Percentiles rank a stretch among this genome's conserved stretches.
phyloP scores from a whole-genome alignment of 35 echinoderm and acorn worm species.

The Ptychodera flava region DNA sequence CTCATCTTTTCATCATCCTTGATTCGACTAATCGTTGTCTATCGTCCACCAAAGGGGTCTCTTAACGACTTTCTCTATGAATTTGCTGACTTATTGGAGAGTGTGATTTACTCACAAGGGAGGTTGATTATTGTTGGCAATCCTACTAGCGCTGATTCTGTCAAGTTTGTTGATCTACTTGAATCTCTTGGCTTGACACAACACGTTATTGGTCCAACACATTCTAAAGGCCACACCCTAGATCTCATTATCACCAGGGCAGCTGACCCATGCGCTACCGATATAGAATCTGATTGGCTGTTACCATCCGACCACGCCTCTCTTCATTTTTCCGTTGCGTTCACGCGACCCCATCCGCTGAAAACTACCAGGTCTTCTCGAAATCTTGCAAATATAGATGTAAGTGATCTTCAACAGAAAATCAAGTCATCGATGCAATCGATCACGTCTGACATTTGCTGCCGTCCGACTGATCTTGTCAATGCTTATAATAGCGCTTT shows the following conservation, averaged over 20 bases:
- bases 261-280: neutral
- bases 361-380: neutral
- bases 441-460: no score
- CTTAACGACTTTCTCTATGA: neutral
- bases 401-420: neutral
- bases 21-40: neutral
- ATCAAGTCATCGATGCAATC: neutral
- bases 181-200: constrained; percentile 17
- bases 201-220: constrained; percentile 37
- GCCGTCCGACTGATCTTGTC: no score
- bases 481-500: no score
- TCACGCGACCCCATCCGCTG: neutral
- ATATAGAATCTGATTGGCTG: neutral
- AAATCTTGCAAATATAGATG: neutral
- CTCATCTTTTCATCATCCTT: neutral
- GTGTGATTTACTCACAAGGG: neutral
- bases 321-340: neutral
- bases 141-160: constrained; percentile 40
- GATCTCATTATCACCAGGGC: constrained; percentile 50
- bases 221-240: constrained; percentile 39
- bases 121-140: constrained; percentile 37
- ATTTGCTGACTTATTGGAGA: neutral
- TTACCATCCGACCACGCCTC: neutral
- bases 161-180: constrained; percentile 29
- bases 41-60: neutral